Conservation (phyloP, 2,113 vertebrate genomes). For the Cromileptes altivelis region DNA sequence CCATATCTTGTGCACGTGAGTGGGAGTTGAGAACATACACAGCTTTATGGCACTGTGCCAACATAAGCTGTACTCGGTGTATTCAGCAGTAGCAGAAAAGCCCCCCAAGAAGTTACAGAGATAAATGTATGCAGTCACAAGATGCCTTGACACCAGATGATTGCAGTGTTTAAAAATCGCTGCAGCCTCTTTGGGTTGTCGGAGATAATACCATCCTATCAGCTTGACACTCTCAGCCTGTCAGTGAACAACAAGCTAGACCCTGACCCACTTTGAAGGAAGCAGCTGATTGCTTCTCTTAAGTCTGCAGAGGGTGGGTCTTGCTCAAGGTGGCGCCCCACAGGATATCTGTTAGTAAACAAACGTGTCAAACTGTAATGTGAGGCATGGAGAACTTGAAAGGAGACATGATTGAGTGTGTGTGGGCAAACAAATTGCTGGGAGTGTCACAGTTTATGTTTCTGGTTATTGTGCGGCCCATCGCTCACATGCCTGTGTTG, state of each 20-base stretch:
- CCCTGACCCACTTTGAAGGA: conserved; percentile 38
- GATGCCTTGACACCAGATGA: conserved; percentile 30
- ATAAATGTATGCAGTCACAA: conserved; percentile 19
- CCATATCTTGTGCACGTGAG: neutral
- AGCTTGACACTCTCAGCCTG: conserved; percentile 12
- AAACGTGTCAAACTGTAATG: neutral
- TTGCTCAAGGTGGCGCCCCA: conserved; percentile 5
- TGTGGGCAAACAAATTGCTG: neutral
- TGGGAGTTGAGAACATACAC: neutral
- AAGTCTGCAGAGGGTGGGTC: neutral
- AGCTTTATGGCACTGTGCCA: neutral
- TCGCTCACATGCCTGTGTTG: conserved; percentile 10
- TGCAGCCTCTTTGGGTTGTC: conserved; percentile 16
- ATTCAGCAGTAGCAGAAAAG: conserved; percentile 10
- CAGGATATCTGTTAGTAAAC: conserved; percentile 52
- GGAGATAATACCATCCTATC: conserved; percentile 42
- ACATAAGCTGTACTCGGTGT: neutral
- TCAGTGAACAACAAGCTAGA: conserved; percentile 15
- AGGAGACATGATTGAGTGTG: neutral
- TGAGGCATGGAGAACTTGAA: conserved; percentile 5
- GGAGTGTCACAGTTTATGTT: conserved; percentile 24
- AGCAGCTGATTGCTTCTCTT: conserved; percentile 16
- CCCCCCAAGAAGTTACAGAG: neutral
- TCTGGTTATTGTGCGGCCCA: neutral
- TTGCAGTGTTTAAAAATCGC: conserved; percentile 41